Base-by-base conservation (phyloP, 1,140 invertebrate species). In the Brachionus rotundiformis region DNA sequence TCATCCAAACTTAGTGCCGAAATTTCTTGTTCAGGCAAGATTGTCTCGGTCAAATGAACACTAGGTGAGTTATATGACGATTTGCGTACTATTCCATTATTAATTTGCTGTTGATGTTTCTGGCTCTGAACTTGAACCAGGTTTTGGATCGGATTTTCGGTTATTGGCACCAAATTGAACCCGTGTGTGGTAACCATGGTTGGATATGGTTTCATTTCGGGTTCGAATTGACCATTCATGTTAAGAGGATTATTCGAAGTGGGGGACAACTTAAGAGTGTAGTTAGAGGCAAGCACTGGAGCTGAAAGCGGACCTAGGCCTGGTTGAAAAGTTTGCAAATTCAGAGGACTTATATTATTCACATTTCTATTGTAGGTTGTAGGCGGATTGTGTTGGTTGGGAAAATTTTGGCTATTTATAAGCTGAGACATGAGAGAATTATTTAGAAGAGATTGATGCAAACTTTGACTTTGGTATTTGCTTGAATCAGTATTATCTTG, bases 391-490 rank as follows among this genome's bases (percentile, higher is more conserved):
- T 31, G 33, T 16, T 33, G 16, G 3, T 19, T 16, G 7, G 63
- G 1, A 23, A n/a, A 36, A 36, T 10, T 3, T 36, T 39, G 31
- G 16, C n/a, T 68, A 8, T 36, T 68, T 36, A 36, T n/a, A 16
- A 68, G 36, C 13, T 68, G 27, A 8, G 29, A 36, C 63, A 68
- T 68, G n/a, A 68, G n/a, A 4, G 63, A 29, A 68, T 68, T 68
- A 13, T 68, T 29, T n/a, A 68, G 36, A 2, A 68, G 16, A 33
- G 63, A 68, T 36, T 68, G 63, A 5, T 68, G 31, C 11, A 33
- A n/a, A 19, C n/a, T 68, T 33, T 33, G 63, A 19, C 11, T 36
- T 13, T 68, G 63, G 16, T 68, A 36, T 19, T 33, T 36, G 13
- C 7, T 2, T 36, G 16, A 36, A 36, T 68, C 63, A 5, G 36